These are phyloP conservation scores for Daktulosphaira vitifoliae DNA, from an alignment of 1,140 invertebrate species.

Conservation along the genomic window DNA sequence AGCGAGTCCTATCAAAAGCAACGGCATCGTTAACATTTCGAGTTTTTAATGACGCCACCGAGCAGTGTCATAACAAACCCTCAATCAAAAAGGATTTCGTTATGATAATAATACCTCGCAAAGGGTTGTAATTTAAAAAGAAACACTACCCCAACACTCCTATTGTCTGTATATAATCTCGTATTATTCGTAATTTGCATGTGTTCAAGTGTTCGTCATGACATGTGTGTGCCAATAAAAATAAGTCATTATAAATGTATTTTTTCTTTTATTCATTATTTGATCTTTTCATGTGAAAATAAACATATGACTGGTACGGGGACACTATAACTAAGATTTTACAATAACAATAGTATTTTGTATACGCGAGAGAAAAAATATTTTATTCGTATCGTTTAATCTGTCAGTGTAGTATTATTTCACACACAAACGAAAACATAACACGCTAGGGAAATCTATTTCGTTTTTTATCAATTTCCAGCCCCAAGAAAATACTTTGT, in stretches of 20 bases:
- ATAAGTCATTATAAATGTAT: slow-evolving; percentile 24
- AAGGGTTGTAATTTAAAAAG: slow-evolving; percentile 28
- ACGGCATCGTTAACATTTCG: slow-evolving; percentile 21
- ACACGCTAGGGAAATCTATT: slow-evolving; percentile 31
- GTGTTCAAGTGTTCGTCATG: slow-evolving; percentile 7
- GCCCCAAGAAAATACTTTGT: no score
- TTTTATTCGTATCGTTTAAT: no score
- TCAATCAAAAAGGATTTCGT: slow-evolving; percentile 32
- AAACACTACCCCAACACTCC: neutral
- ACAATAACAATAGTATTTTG: no score
- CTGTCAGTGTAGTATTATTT: neutral
- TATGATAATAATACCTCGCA: slow-evolving; percentile 20
- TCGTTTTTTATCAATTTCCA: slow-evolving; percentile 3
- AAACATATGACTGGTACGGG: no score
- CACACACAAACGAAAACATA: neutral
- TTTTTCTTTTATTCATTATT: no score
- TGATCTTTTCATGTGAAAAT: no score
- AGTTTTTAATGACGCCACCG: slow-evolving; percentile 28
- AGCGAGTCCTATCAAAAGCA: neutral
- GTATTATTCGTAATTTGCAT: slow-evolving; percentile 22
- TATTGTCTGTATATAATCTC: neutral
- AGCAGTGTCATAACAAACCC: slow-evolving; percentile 31
- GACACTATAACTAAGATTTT: no score
- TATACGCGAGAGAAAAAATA: no score
- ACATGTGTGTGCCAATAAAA: neutral